phyloP scores from a whole-genome alignment of 92 coral and sea anemone species.

The Siderastrea siderea region DNA sequence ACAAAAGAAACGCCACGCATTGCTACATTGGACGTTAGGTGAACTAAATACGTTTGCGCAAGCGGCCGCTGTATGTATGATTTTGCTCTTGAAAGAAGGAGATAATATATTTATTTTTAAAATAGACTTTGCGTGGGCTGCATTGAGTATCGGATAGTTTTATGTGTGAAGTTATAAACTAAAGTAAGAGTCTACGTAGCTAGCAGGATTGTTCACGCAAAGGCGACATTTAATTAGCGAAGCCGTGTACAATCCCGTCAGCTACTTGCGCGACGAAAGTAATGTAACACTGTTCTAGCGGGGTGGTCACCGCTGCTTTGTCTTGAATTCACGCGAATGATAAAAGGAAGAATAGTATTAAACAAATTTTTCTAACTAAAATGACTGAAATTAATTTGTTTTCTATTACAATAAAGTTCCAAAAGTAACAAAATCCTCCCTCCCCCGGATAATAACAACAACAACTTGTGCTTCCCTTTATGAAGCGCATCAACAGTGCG shows the following conservation, averaged over 20 bases:
- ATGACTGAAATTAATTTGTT: not conserved
- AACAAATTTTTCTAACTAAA: not conserved
- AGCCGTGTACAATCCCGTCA: not conserved
- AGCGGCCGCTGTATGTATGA: constrained; percentile 23
- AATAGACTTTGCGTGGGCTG: constrained; percentile 17
- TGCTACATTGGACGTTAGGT: not conserved
- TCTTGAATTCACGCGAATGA: not conserved
- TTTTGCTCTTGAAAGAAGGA: constrained; percentile 3
- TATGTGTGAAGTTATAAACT: constrained; percentile 26
- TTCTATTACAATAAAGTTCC: not conserved
- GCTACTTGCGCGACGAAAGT: not conserved
- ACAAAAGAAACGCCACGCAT: not conserved
- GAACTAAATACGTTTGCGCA: no score
- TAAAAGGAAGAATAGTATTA: not conserved
- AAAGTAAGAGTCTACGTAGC: not conserved
- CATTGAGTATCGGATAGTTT: constrained; percentile 19
- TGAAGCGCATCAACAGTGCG: no score
- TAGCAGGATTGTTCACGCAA: not conserved
- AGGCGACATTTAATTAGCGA: not conserved
- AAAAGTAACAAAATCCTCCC: no score
- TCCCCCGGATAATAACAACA: no score
- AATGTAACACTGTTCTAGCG: not conserved
- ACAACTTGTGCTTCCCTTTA: no score
- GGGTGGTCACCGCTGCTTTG: not conserved
- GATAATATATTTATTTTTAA: constrained; percentile 49